A percentile compares a stretch with the other conserved stretches of the same genome.
phyloP scores from a whole-genome alignment of 1,140 invertebrate genomes.

The Atta cephalotes region DNA sequence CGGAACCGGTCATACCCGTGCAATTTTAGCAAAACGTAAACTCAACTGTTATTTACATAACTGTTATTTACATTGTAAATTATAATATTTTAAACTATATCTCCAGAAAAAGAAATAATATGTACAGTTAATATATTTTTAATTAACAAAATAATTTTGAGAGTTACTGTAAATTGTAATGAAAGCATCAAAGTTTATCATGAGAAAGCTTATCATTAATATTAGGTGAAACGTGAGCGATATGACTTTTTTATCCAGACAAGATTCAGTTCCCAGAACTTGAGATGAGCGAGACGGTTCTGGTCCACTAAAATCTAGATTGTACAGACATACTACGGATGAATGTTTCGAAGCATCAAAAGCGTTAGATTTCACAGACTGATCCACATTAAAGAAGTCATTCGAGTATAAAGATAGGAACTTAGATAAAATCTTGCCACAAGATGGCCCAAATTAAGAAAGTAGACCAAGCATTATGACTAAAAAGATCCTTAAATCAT shows the following conservation, averaged over 20 bases:
- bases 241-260: not conserved
- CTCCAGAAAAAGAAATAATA: not conserved
- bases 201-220: not conserved
- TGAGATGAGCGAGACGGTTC: constrained; percentile 80
- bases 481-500: constrained; percentile 30
- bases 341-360: constrained; percentile 65
- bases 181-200: not conserved
- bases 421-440: constrained; percentile 57
- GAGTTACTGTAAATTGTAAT: constrained; percentile 4
- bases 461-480: constrained; percentile 67
- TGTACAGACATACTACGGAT: constrained; percentile 29
- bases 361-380: constrained; percentile 80
- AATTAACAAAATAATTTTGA: not conserved
- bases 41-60: not conserved
- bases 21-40: not conserved
- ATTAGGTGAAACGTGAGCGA: not conserved
- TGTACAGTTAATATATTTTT: not conserved
- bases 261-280: constrained; percentile 69
- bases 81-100: not conserved
- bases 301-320: constrained; percentile 75
- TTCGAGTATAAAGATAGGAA: constrained; percentile 70
- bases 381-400: constrained; percentile 70
- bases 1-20: not conserved
- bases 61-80: too few relatives aligned
- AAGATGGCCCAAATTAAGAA: constrained; percentile 69